Base-by-base conservation (phyloP, 2,888 invertebrate species). In the Tanypteryx hageni region DNA sequence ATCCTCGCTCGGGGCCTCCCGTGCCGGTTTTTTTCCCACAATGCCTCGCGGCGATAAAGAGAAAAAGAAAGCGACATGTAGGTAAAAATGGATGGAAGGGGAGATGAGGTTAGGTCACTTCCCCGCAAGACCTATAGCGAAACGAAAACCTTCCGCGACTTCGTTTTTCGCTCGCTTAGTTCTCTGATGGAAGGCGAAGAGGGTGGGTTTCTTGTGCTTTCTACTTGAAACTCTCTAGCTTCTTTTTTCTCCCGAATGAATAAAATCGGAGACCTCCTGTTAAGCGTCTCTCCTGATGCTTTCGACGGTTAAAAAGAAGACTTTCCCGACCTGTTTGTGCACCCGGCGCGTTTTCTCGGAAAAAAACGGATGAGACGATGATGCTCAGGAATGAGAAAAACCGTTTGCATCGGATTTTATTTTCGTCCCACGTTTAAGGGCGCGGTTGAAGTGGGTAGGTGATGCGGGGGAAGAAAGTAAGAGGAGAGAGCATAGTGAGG, bases 11-110 rank as follows among this genome's bases (percentile, higher is more conserved):
- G 31, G 11, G 44, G 61, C 61, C 61, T 86, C 86, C 86, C 27
- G 31, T n/a, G 86, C 59, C 61, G 27, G 61, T 7, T 13, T 86
- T 13, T 86, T 86, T 86, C 86, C 61, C 86, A 86, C 86, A 86
- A 61, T 86, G 18, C 86, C 61, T 16, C 86, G 57, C 86, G 86
- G 86, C 22, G 22, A 58, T n/a, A 57, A 64, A 86, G 58, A 58
- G 59, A 86, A 86, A 61, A 86, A 31, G 86, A 86, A 61, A 86
- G 31, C 86, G 61, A 10, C n/a, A 16, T 31, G n/a, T 18, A 27
- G 61, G 61, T 59, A 16, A 31, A 31, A 61, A 59, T 22, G 59
- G 22, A 16, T 16, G 27, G 61, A 9, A 4, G 18, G 10, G 22
- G 22, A 68, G 68, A 22, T 68, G n/a, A 68, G 68, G 18, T 68